Evolutionary conservation across 2,888 invertebrate species (phyloP), one percentile per base, ranked within the genome.

Genomic region (Mesopsocus fuscifrons): DNA sequence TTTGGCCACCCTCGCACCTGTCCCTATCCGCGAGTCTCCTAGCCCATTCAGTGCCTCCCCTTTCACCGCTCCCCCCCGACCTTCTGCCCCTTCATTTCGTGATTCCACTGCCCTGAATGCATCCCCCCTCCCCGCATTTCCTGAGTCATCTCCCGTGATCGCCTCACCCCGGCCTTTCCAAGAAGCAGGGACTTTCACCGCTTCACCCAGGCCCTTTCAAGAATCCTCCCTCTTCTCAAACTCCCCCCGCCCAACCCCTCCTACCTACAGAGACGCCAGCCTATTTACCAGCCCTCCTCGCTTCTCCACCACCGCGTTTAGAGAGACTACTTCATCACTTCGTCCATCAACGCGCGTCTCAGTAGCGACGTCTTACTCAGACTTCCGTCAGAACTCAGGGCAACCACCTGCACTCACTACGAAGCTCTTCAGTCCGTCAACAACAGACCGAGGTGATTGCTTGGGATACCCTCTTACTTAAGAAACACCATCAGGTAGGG

Each of bases 321-420:
- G 22, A 51, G 49, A 21, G 48, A 50, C 31, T 47, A 51, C 43
- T 49, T 51, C 42, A 50, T 43, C n/a, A n/a, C 52, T 3, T 53
- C 52, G 23, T 52, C 52, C 4, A 50, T 52, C 4, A 52, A 50
- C 6, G 46, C 52, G 18, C 53, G 53, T 2, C 49, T 54, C 16
- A 48, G 47, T 15, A 49, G 45, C 15, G 43, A 41, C 42, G 50
- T 47, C 15, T 11, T 26, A 26, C 26, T 26, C 26, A 26, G 26
- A 26, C 11, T 26, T 26, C 11, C 26, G 26, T 9, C 26, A 26
- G 11, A 11, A 26, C 8, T 9, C 11, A 6, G 26, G 11, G 11
- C 8, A 6, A 11, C 6, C 8, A 26, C 26, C 26, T 9, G 26
- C 11, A 11, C 6, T 26, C 11, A 26, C 26, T 6, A 26, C 26